Evolutionary conservation across 2,113 vertebrate genomes (phyloP).

Genomic region (Rhizomys pruinosus): DNA sequence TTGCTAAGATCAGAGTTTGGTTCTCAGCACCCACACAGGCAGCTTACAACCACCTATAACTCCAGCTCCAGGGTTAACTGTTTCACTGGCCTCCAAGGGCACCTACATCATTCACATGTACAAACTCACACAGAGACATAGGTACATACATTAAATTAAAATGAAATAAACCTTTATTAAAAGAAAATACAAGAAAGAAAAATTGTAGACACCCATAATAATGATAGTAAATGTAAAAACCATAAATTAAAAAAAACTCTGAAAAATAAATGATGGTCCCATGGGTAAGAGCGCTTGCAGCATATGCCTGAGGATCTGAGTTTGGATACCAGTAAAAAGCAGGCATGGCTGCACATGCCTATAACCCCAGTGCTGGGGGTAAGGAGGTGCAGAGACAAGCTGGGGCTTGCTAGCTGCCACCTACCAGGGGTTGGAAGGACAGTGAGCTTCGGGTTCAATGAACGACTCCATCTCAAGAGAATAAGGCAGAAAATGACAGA

Average conservation of each 20-base stretch:
- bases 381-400: not conserved
- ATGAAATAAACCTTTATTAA: not conserved
- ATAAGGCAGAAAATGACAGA: not conserved
- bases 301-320: not conserved
- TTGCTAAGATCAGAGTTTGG: not conserved
- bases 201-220: not conserved
- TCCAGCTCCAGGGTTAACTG: not conserved
- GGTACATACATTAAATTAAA: not conserved
- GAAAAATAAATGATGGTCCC: not conserved
- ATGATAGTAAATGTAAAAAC: not conserved
- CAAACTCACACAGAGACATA: not conserved
- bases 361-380: not conserved
- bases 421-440: not conserved
- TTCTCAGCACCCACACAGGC: not conserved
- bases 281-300: not conserved
- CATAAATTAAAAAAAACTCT: not conserved
- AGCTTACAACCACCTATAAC: not conserved
- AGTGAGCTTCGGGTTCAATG: not conserved
- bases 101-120: not conserved
- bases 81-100: not conserved
- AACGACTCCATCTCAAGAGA: not conserved
- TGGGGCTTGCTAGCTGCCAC: not conserved
- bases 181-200: not conserved
- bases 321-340: not conserved
- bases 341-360: not conserved